phyloP scores from a whole-genome alignment of 2,113 vertebrate species.

The Elaphurus davidianus region DNA sequence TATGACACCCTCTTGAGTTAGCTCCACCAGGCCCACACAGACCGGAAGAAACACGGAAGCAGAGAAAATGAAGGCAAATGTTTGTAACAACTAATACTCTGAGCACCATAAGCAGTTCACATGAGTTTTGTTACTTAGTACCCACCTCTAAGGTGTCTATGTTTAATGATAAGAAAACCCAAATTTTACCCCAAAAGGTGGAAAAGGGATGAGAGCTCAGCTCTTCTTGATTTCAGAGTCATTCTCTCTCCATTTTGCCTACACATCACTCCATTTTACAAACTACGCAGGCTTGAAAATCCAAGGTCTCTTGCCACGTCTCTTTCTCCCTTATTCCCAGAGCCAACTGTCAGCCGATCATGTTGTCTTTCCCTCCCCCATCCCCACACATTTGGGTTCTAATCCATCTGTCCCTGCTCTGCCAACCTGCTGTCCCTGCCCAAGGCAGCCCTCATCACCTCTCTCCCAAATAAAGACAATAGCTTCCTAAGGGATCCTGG shows the following conservation, averaged over 20 bases:
- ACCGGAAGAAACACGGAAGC: neutral
- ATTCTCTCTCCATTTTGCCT: neutral
- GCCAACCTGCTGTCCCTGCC: neutral
- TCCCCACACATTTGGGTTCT: neutral
- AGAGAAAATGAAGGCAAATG: neutral
- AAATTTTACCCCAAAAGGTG: neutral
- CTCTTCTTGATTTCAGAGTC: neutral
- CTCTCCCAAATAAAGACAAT: neutral
- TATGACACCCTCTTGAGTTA: neutral
- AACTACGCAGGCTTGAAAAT: neutral
- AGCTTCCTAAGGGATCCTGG: neutral
- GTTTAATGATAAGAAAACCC: neutral
- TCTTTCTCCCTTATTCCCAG: neutral
- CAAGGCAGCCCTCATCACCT: neutral
- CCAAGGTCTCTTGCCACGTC: neutral
- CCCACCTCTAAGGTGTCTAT: neutral
- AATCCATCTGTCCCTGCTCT: too few relatives aligned
- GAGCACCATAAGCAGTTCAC: neutral
- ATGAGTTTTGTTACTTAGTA: neutral
- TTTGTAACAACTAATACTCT: neutral
- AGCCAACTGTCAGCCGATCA: neutral
- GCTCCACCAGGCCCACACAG: neutral
- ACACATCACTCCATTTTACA: neutral
- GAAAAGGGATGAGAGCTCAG: neutral
- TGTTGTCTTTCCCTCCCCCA: fast-evolving